Conservation (phyloP, 2,113 vertebrate genomes). For the Ciconia maguari region DNA sequence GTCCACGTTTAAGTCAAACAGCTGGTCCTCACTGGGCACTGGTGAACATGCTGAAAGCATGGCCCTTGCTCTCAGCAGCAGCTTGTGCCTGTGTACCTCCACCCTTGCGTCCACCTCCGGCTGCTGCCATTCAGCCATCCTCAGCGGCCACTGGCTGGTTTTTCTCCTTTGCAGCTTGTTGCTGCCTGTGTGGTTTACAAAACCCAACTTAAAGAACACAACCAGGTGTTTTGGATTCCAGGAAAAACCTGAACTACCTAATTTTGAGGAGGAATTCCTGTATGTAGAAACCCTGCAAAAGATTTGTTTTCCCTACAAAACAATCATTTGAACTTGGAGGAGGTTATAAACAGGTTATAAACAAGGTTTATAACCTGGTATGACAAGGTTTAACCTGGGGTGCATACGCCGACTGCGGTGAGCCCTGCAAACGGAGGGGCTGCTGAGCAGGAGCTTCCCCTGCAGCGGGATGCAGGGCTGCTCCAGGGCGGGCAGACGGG, state of each 20-base stretch:
- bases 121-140: background rate
- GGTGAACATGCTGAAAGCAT: accelerated
- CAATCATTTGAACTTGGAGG: background rate
- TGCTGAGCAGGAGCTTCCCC: background rate
- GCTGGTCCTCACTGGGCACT: background rate
- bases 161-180: background rate
- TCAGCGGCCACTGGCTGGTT: background rate
- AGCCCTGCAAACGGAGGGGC: background rate
- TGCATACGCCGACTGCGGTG: accelerated
- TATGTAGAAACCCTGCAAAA: background rate
- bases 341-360: background rate
- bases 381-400: no score
- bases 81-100: background rate
- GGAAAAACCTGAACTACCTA: background rate
- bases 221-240: background rate
- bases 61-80: background rate
- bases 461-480: background rate
- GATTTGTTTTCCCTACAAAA: background rate
- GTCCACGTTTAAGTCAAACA: background rate
- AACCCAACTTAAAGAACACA: background rate
- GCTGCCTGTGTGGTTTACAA: background rate
- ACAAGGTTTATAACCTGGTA: no score
- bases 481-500: background rate
- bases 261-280: background rate
- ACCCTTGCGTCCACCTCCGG: accelerated